Evolutionary conservation across 2,113 vertebrate genomes (phyloP).

Genomic region (Amia ocellicauda): DNA sequence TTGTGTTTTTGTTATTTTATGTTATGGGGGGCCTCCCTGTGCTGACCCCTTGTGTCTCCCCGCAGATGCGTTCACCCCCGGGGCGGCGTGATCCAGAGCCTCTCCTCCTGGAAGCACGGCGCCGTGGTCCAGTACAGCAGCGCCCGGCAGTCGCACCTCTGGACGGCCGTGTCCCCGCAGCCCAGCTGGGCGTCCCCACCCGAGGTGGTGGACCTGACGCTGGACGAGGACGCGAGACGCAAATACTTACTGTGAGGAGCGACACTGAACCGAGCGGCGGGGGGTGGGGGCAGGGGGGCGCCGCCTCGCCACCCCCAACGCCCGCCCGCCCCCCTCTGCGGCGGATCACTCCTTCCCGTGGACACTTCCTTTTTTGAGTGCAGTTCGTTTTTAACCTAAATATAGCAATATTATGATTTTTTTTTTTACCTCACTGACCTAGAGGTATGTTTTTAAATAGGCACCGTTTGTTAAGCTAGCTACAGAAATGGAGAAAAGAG

Average conservation of each 20-base stretch:
- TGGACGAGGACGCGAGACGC: constrained; percentile 88
- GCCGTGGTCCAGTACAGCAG: constrained; percentile 66
- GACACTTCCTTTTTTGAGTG: constrained; percentile 40
- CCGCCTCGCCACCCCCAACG: constrained; percentile 10
- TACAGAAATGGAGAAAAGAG: constrained; percentile 10
- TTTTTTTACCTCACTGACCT: constrained; percentile 28
- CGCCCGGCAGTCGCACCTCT: constrained; percentile 71
- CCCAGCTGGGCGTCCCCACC: constrained; percentile 86
- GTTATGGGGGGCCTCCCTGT: too few relatives aligned
- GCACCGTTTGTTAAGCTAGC: constrained; percentile 23
- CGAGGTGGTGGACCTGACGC: constrained; percentile 94
- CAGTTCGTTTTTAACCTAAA: constrained; percentile 42
- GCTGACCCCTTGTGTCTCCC: too few relatives aligned
- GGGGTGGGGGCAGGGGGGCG: too few relatives aligned
- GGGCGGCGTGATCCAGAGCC: constrained; percentile 92
- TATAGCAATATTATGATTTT: constrained; percentile 30
- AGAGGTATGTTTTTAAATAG: constrained; percentile 28
- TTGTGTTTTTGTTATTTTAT: too few relatives aligned
- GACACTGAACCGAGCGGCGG: constrained; percentile 69
- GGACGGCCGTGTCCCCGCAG: constrained; percentile 83
- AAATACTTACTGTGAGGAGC: constrained; percentile 86
- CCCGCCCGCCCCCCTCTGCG: constrained; percentile 43
- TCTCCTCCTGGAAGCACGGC: constrained; percentile 85
- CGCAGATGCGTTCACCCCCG: constrained; percentile 86
- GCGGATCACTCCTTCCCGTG: constrained; percentile 41